Conservation (phyloP, 2,888 invertebrate genomes). For the Harpalus rufipes region DNA sequence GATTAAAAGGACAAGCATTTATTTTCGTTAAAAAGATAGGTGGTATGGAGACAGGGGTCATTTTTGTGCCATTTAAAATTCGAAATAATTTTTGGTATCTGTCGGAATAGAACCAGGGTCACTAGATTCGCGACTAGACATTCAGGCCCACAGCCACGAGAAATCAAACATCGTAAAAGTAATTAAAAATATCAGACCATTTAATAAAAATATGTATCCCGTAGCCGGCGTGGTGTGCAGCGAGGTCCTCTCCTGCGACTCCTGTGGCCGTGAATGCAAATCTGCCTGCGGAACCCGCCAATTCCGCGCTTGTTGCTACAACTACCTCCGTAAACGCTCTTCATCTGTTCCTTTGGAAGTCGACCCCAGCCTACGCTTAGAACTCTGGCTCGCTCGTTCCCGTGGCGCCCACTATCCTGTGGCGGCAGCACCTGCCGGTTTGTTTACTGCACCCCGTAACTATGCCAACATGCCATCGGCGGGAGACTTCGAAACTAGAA, state of each 20-base stretch:
- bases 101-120: no score
- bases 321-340: conserved; percentile 83
- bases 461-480: conserved; percentile 2
- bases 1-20: no score
- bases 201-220: background rate
- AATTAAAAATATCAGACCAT: no score
- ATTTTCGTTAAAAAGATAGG: no score
- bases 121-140: no score
- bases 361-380: conserved; percentile 74
- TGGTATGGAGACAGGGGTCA: no score
- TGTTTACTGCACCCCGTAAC: conserved; percentile 3
- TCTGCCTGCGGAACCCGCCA: conserved; percentile 84
- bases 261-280: conserved; percentile 84
- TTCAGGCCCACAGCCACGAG: no score
- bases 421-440: conserved; percentile 9
- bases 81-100: no score
- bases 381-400: conserved; percentile 75
- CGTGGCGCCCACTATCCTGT: conserved; percentile 70
- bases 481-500: conserved; percentile 1
- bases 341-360: conserved; percentile 71
- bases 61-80: no score
- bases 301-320: conserved; percentile 86
- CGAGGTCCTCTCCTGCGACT: conserved; percentile 82
- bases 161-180: no score
- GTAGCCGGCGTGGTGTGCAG: conserved; percentile 78